These are phyloP conservation scores for Orchesellides sinensis DNA, from an alignment of 2,888 invertebrate species.

Conservation along the genomic window DNA sequence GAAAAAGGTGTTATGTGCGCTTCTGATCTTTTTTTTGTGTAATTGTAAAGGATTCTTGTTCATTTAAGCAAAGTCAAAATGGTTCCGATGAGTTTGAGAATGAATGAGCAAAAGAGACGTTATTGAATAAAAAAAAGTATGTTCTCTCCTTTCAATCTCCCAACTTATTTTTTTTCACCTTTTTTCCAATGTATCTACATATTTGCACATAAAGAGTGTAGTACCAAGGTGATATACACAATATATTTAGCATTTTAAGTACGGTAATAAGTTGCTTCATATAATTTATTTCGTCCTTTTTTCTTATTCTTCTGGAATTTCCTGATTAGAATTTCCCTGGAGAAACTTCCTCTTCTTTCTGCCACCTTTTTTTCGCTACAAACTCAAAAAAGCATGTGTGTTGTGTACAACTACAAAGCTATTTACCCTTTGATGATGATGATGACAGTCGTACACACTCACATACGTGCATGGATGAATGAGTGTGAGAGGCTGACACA, in stretches of 20 bases:
- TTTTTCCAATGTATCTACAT: background rate
- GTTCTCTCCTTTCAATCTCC: background rate
- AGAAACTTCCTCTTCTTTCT: conserved; percentile 34
- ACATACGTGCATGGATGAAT: too few species aligned
- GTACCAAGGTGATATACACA: background rate
- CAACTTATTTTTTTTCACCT: background rate
- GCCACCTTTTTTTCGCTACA: conserved; percentile 9
- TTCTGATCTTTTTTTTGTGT: conserved; percentile 7
- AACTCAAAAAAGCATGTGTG: background rate
- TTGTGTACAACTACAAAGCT: too few species aligned
- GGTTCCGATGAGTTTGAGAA: too few species aligned
- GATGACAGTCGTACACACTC: too few species aligned
- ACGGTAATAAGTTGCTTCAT: conserved; percentile 1
- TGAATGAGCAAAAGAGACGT: background rate
- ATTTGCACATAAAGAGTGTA: background rate
- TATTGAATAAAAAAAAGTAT: background rate
- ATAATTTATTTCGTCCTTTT: conserved; percentile 57
- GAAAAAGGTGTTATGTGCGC: background rate
- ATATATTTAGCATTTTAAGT: background rate
- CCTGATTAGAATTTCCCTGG: conserved; percentile 64
- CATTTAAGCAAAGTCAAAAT: too few species aligned
- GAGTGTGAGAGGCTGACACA: too few species aligned
- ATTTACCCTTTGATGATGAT: too few species aligned
- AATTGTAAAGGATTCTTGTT: conserved; percentile 5
- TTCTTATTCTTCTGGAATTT: conserved; percentile 56